phyloP scores from a whole-genome alignment of 2,888 invertebrate species.

The Anorthoa munda region DNA sequence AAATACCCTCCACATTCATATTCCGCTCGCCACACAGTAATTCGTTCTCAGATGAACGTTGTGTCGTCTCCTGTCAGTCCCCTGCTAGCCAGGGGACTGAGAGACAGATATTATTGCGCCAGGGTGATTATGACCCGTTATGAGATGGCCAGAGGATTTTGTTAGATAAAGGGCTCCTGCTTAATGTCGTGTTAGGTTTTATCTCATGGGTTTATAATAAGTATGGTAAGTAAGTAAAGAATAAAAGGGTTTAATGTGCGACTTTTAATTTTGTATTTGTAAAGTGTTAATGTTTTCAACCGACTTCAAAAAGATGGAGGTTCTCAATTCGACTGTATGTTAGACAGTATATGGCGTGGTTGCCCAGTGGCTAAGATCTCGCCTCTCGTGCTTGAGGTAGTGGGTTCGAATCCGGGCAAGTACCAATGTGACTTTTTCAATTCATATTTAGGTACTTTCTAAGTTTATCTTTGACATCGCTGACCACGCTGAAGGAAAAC shows the following conservation, averaged over 20 bases:
- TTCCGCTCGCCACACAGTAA: constrained; percentile 62
- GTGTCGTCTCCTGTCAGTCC: constrained; percentile 61
- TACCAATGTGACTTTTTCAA: too few species aligned
- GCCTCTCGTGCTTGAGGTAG: too few species aligned
- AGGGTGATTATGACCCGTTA: constrained; percentile 55
- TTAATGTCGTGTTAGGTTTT: constrained; percentile 28
- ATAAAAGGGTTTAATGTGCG: constrained; percentile 8
- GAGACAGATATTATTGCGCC: constrained; percentile 55
- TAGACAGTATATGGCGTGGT: too few species aligned
- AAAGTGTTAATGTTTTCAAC: neutral
- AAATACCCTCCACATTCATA: constrained; percentile 61
- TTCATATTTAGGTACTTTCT: too few species aligned
- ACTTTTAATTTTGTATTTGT: constrained; percentile 24
- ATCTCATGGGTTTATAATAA: constrained; percentile 18
- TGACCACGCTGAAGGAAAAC: too few species aligned
- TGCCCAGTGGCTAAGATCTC: too few species aligned
- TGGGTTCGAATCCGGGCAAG: too few species aligned
- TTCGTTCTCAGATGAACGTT: constrained; percentile 68
- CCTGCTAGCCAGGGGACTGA: constrained; percentile 27
- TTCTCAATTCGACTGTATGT: too few species aligned
- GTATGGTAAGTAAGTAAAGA: constrained; percentile 1
- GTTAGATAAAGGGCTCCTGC: constrained; percentile 38
- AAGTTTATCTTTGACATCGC: too few species aligned
- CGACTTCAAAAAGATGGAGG: too few species aligned
- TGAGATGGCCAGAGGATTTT: constrained; percentile 51